Evolutionary conservation across 1,140 invertebrate species (phyloP), one percentile per base, ranked within the genome.

Genomic region (Sinonovacula constricta): DNA sequence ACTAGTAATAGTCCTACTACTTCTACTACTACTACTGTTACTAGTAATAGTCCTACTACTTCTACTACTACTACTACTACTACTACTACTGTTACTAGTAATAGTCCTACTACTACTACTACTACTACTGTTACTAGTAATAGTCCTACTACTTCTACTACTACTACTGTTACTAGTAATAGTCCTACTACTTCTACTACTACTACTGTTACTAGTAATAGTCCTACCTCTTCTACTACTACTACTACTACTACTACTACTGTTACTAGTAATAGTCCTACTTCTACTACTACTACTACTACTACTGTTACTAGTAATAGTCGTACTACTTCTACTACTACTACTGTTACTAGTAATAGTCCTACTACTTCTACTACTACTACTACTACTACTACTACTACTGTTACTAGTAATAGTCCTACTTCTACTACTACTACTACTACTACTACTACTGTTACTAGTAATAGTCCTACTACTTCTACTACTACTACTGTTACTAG

Each of bases 251-350:
- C 53, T 30, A 24, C 36, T 63, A 22, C 51, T 33, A 53, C 60
- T 71, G 4, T 53, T 49, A 31, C 69, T 71, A 26, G 53, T 53
- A n/a, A n/a, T n/a, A n/a, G n/a, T n/a, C n/a, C n/a, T n/a, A n/a
- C n/a, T n/a, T n/a, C n/a, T n/a, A n/a, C 31, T 57, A 53, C 30
- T 65, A 45, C 45, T 53, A n/a, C 56, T 56, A 18, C 66, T 59
- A 14, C 31, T 56, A 18, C 33, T 26, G 22, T 14, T 66, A 39
- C 28, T 39, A 39, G 7, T 66, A 33, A 18, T 15, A n/a, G n/a
- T n/a, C n/a, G n/a, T n/a, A n/a, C n/a, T n/a, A n/a, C n/a, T n/a
- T n/a, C n/a, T n/a, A n/a, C n/a, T n/a, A n/a, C n/a, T n/a, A n/a
- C n/a, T n/a, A n/a, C n/a, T n/a, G n/a, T n/a, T n/a, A n/a, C n/a